A percentile compares a stretch with the other conserved stretches of the same genome.
Evolutionary conservation across 1,140 invertebrate species (phyloP).

Genomic region (Zaprionus davidi): DNA sequence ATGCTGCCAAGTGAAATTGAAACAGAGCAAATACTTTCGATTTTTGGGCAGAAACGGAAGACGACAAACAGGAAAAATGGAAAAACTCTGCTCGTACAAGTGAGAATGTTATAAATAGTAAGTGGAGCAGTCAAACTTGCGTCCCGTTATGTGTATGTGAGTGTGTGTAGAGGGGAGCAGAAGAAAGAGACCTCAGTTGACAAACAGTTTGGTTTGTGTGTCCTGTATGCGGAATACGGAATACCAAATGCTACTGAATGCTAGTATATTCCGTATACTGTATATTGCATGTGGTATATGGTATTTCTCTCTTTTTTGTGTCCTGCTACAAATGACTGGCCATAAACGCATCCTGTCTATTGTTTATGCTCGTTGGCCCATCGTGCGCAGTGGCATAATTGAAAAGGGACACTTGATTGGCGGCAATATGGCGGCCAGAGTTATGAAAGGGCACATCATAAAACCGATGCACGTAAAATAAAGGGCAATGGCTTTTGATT

Average conservation of each 20-base stretch:
- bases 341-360: conserved; percentile 82
- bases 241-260: conserved; percentile 1
- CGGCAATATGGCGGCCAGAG: conserved; percentile 54
- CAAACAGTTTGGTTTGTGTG: conserved; percentile 70
- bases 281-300: background rate
- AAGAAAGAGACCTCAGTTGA: conserved; percentile 41
- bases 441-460: conserved; percentile 62
- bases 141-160: conserved; percentile 61
- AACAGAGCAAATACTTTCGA: conserved; percentile 71
- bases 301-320: conserved; percentile 34
- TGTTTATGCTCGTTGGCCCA: conserved; percentile 77
- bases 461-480: conserved; percentile 53
- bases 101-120: conserved; percentile 76
- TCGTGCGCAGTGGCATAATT: conserved; percentile 73
- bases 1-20: conserved; percentile 80
- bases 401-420: conserved; percentile 79
- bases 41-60: conserved; percentile 38
- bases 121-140: conserved; percentile 65
- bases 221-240: background rate
- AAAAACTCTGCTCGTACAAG: conserved; percentile 54
- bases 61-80: conserved; percentile 7
- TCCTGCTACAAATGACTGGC: conserved; percentile 74
- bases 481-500: conserved; percentile 63
- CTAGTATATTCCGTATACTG: background rate
- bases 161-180: background rate